A percentile compares a stretch with the other conserved stretches of the same genome.
Conservation (phyloP, 2,113 vertebrate species). For the Megaptera novaeangliae region DNA sequence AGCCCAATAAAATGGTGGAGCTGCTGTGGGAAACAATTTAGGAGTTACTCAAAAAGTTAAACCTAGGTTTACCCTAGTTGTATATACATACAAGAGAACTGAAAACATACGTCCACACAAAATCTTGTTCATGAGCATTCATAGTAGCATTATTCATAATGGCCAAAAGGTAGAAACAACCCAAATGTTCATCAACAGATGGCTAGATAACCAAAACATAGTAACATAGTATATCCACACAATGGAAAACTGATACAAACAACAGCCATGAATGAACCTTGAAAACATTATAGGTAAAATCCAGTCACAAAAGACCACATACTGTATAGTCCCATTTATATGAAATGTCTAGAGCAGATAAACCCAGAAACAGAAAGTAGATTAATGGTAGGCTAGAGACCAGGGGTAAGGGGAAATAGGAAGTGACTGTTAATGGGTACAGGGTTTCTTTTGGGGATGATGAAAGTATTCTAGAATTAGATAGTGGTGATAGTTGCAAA, state of each 20-base stretch:
- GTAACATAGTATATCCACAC: background rate
- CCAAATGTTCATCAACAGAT: background rate
- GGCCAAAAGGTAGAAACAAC: background rate
- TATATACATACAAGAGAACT: background rate
- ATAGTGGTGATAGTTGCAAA: background rate
- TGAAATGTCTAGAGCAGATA: background rate
- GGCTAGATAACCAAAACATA: background rate
- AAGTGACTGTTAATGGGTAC: background rate
- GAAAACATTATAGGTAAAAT: background rate
- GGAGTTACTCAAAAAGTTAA: background rate
- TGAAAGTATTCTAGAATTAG: constrained; percentile 10
- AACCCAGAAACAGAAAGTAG: background rate
- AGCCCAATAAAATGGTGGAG: background rate
- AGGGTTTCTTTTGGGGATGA: background rate
- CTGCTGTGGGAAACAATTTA: background rate
- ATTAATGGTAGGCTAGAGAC: background rate
- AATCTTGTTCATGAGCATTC: background rate
- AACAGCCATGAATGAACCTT: background rate
- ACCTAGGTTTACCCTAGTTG: background rate
- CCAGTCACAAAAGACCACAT: background rate
- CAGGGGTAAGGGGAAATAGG: background rate
- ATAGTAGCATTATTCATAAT: background rate
- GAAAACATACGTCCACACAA: background rate
- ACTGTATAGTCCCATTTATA: background rate
- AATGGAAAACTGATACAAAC: background rate